Evolutionary conservation across 2,888 invertebrate species (phyloP).

Genomic region (Balanococcus diminutus): DNA sequence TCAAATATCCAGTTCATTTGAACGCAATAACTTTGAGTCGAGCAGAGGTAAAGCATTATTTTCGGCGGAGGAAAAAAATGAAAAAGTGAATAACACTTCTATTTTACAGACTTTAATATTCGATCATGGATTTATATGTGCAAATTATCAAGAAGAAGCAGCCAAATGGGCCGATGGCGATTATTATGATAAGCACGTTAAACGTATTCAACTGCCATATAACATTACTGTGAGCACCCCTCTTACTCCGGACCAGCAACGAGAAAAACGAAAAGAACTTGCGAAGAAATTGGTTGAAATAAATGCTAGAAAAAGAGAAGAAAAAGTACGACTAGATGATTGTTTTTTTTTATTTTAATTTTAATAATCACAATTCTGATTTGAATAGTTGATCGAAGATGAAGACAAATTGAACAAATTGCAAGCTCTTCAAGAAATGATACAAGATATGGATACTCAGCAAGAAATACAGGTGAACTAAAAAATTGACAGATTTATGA

Average conservation of each 20-base stretch:
- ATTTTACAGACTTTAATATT: constrained; percentile 73
- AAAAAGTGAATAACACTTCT: neutral
- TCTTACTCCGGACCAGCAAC: constrained; percentile 79
- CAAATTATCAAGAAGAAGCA: constrained; percentile 80
- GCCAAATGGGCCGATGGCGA: constrained; percentile 80
- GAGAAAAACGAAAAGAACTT: constrained; percentile 84
- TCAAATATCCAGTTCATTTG: constrained; percentile 91
- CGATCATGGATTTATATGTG: constrained; percentile 77
- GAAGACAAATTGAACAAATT: constrained; percentile 83
- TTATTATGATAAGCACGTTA: constrained; percentile 81
- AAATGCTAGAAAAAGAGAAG: constrained; percentile 85
- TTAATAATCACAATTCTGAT: neutral
- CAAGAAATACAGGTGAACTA: constrained; percentile 67
- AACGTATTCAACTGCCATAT: constrained; percentile 85
- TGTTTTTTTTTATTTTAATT: neutral
- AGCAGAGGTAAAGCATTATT: constrained; percentile 68
- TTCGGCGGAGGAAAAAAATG: neutral
- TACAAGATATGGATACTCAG: constrained; percentile 74
- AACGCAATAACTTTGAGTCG: constrained; percentile 85
- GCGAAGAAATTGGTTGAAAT: constrained; percentile 85
- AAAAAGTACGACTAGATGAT: constrained; percentile 66
- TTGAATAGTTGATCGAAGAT: constrained; percentile 75
- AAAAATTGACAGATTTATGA: neutral
- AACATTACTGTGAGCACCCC: constrained; percentile 67
- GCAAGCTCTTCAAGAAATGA: constrained; percentile 74